Conservation (phyloP, 2,888 invertebrate species). For the Pseudococcus viburni region DNA sequence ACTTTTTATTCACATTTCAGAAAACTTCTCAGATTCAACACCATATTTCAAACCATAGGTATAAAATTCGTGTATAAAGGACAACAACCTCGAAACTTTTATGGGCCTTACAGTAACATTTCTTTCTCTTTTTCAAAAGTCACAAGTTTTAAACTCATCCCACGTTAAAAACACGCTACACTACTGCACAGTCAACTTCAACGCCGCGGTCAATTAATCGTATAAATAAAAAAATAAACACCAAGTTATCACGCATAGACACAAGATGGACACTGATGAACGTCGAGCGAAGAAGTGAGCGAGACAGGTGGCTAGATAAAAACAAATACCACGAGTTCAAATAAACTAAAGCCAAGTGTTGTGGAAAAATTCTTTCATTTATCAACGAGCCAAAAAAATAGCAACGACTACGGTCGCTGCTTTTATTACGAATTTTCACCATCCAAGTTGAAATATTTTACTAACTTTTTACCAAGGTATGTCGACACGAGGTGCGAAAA, state of each 20-base stretch:
- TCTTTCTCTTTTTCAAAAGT: background rate
- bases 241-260: background rate
- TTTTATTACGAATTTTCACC: background rate
- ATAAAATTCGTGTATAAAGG: too few relatives aligned
- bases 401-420: background rate
- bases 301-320: background rate
- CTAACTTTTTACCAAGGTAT: background rate
- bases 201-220: background rate
- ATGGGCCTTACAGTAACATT: too few relatives aligned
- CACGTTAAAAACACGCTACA: background rate
- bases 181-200: background rate
- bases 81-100: too few relatives aligned
- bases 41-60: too few relatives aligned
- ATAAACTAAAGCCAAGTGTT: background rate
- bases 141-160: background rate
- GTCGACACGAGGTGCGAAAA: background rate
- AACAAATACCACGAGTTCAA: background rate
- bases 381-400: background rate
- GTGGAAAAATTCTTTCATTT: slow-evolving; percentile 14
- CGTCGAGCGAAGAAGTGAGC: background rate
- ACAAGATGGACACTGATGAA: slow-evolving; percentile 4
- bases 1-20: too few relatives aligned
- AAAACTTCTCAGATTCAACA: too few relatives aligned
- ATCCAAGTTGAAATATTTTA: background rate
- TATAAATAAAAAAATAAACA: background rate